Evolutionary conservation across 2,113 vertebrate genomes (phyloP).

Genomic region (Tetrao urogallus): DNA sequence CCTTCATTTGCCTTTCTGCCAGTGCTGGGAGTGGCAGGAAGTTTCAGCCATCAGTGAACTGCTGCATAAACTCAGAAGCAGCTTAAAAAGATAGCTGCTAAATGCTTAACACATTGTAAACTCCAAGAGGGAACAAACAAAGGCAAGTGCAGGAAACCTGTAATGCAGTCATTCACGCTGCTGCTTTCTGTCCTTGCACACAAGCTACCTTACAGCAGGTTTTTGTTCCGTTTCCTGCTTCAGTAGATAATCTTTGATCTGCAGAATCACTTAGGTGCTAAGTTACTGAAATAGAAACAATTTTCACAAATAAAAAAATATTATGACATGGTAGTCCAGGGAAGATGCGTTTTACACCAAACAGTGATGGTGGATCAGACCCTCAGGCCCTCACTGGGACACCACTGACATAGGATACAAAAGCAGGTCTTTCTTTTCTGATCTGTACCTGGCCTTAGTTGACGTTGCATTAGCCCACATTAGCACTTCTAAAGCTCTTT

Average conservation of each 20-base stretch:
- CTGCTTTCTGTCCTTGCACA: background rate
- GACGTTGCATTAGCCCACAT: background rate
- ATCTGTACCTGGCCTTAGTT: rapidly evolving
- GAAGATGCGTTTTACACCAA: background rate
- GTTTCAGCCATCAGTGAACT: background rate
- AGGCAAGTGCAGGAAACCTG: background rate
- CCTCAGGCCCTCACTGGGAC: background rate
- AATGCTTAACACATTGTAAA: background rate
- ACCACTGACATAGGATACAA: background rate
- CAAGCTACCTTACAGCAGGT: background rate
- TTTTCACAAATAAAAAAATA: background rate
- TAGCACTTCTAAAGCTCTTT: background rate
- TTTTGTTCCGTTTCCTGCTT: background rate
- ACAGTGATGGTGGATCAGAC: rapidly evolving
- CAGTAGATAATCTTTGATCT: background rate
- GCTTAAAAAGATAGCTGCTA: background rate
- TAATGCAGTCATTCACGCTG: background rate
- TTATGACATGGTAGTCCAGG: background rate
- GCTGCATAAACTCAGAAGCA: background rate
- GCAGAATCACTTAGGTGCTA: background rate
- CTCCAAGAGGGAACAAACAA: background rate
- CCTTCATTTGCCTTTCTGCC: background rate
- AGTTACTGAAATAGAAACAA: background rate
- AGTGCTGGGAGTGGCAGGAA: background rate
- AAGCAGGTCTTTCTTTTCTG: background rate